phyloP scores from a whole-genome alignment of 2,113 vertebrate species.

The Pampusana beccarii region DNA sequence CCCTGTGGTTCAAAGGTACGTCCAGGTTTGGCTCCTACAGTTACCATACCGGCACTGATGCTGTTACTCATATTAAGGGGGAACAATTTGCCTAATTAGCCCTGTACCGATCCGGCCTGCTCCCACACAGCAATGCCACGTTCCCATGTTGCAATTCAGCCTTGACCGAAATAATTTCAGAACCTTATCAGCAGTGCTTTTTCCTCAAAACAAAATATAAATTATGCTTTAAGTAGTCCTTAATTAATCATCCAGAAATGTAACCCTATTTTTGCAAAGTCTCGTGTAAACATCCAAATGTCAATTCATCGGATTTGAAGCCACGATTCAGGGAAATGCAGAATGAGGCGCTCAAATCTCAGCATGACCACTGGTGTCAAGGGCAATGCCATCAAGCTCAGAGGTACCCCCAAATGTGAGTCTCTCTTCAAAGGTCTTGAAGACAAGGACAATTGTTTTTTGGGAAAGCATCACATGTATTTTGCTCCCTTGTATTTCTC shows the following conservation, averaged over 20 bases:
- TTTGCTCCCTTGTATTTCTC: neutral
- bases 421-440: neutral
- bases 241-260: neutral
- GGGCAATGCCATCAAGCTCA: accelerated
- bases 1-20: accelerated
- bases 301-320: accelerated
- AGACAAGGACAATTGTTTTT: neutral
- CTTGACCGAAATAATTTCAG: neutral
- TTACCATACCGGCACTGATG: neutral
- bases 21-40: neutral
- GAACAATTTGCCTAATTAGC: neutral
- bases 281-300: accelerated
- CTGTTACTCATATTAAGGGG: neutral
- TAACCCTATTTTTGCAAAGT: neutral
- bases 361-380: accelerated
- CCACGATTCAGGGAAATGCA: neutral
- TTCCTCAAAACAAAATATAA: neutral
- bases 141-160: no score
- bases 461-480: accelerated
- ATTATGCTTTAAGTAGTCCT: neutral
- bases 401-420: neutral
- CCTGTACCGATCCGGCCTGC: accelerated
- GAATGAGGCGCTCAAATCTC: accelerated
- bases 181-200: neutral
- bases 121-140: neutral